phyloP scores from a whole-genome alignment of 2,797 vertebrate species.

The Eurystomus glaucurus region DNA sequence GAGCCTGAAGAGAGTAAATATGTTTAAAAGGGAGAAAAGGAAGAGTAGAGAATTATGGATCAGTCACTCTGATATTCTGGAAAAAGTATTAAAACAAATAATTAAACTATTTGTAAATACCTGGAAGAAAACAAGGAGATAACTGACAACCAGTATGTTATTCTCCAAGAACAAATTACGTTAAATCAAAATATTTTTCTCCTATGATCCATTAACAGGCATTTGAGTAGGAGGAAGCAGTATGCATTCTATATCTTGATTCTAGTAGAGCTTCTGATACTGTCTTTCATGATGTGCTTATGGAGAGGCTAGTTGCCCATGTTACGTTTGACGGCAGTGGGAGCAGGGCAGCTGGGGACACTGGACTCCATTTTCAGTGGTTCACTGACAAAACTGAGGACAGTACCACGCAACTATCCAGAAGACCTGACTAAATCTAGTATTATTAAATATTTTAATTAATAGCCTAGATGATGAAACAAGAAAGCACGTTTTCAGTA shows the following conservation, averaged over 20 bases:
- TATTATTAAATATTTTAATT: background rate
- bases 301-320: background rate
- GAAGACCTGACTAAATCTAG: background rate
- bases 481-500: slow-evolving; percentile 5
- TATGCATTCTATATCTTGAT: background rate
- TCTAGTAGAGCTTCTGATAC: background rate
- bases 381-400: background rate
- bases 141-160: background rate
- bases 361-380: background rate
- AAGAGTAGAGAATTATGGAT: background rate
- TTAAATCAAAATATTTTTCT: slow-evolving; percentile 16
- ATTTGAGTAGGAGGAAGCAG: background rate
- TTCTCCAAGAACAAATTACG: background rate
- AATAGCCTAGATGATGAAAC: background rate
- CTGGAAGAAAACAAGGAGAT: background rate
- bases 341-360: background rate
- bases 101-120: background rate
- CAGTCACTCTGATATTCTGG: background rate
- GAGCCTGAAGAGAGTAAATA: background rate
- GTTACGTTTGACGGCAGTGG: background rate
- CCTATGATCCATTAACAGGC: background rate
- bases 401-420: background rate
- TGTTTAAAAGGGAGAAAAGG: background rate
- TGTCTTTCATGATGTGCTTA: background rate
- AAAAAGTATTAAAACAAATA: background rate